Evolutionary conservation across 2,797 vertebrate genomes (phyloP).

Genomic region (Salarias fasciatus): DNA sequence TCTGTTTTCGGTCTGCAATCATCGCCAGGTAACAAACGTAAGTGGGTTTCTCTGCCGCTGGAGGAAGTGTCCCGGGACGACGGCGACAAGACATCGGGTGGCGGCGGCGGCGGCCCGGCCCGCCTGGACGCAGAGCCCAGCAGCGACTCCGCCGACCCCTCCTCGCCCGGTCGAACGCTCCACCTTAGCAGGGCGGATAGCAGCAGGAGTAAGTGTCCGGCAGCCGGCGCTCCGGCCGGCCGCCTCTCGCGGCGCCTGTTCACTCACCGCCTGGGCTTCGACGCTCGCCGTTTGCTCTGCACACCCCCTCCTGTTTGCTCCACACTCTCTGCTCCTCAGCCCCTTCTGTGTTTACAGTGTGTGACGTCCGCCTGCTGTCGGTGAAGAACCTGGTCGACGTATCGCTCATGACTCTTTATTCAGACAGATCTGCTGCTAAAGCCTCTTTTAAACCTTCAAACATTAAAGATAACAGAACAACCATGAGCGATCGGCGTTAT

Average conservation of each 20-base stretch:
- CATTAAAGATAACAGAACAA: no score
- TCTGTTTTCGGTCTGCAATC: constrained; percentile 72
- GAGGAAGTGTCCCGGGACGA: constrained; percentile 85
- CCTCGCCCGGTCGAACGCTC: constrained; percentile 66
- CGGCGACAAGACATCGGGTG: constrained; percentile 70
- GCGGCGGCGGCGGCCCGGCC: constrained; percentile 36
- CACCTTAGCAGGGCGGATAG: constrained; percentile 83
- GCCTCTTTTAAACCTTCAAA: no score
- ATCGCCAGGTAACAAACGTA: constrained; percentile 89
- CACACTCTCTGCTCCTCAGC: no score
- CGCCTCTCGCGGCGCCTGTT: background rate
- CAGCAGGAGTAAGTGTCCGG: constrained; percentile 85
- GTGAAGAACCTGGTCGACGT: no score
- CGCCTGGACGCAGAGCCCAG: constrained; percentile 77
- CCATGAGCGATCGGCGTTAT: no score
- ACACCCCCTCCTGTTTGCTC: no score
- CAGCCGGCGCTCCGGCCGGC: constrained; percentile 16
- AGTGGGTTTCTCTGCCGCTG: constrained; percentile 90
- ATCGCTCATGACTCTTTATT: no score
- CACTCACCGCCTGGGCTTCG: constrained; percentile 25
- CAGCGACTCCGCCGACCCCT: constrained; percentile 62
- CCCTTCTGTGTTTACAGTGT: no score
- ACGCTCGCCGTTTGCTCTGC: constrained; percentile 23
- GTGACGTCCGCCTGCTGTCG: no score
- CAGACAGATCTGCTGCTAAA: no score